Percentiles rank a stretch among this genome's conserved stretches.
These are phyloP conservation scores for Steatornis caripensis DNA, from an alignment of 2,113 vertebrate genomes.

Conservation along the genomic window DNA sequence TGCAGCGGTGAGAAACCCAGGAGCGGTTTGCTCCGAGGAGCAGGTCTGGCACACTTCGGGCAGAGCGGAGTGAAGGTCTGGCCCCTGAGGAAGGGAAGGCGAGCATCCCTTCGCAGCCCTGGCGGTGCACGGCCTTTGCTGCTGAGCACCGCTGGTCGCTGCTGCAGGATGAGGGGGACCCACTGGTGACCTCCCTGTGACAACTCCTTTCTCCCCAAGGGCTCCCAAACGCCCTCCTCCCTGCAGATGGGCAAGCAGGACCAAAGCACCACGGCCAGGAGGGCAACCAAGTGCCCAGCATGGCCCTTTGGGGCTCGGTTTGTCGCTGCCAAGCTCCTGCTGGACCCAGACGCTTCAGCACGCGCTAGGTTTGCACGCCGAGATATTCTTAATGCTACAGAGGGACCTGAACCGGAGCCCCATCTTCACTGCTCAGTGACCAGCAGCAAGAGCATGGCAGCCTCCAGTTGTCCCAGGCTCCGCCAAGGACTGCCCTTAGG, in stretches of 20 bases:
- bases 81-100: background rate
- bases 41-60: fast-evolving
- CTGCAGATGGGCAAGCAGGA: background rate
- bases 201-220: background rate
- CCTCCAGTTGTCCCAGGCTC: background rate
- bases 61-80: fast-evolving
- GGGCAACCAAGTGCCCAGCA: background rate
- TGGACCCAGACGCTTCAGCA: background rate
- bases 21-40: background rate
- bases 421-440: fast-evolving
- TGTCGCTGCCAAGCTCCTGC: background rate
- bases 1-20: background rate
- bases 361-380: fast-evolving
- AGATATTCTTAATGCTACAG: too few relatives aligned
- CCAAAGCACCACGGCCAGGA: background rate
- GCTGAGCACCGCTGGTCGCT: too few relatives aligned
- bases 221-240: background rate
- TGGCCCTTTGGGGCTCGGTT: background rate
- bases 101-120: background rate
- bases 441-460: background rate
- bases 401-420: background rate
- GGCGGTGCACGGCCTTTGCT: too few relatives aligned
- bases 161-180: background rate
- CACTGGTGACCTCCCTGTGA: background rate
- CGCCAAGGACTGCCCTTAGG: background rate